These are phyloP conservation scores for Ganaspis brasiliensis DNA, from an alignment of 2,888 invertebrate genomes.

Conservation along the genomic window DNA sequence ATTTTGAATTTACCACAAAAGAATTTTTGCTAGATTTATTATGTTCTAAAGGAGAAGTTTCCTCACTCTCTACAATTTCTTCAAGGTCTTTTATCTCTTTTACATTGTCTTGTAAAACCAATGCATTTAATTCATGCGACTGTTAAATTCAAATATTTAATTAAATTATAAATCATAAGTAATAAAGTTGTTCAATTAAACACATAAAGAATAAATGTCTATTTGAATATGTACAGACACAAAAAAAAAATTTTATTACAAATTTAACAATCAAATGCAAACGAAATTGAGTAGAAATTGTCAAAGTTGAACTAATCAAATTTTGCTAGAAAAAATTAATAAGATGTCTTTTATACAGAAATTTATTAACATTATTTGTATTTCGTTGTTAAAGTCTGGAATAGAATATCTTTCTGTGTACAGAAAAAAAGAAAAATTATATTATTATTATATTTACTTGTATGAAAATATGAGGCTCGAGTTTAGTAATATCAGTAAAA, in stretches of 20 bases:
- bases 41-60: background rate
- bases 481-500: background rate
- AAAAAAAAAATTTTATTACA: too few relatives aligned
- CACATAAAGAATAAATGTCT: too few relatives aligned
- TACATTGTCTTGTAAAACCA: background rate
- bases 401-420: too few relatives aligned
- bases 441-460: background rate
- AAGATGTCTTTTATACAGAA: too few relatives aligned
- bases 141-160: background rate
- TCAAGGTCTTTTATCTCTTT: background rate
- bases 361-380: too few relatives aligned
- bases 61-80: slow-evolving; percentile 3
- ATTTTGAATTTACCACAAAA: background rate
- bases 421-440: too few relatives aligned
- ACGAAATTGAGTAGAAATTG: too few relatives aligned
- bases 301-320: too few relatives aligned
- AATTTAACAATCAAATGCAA: too few relatives aligned
- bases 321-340: too few relatives aligned
- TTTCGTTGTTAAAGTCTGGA: too few relatives aligned
- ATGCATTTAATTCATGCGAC: background rate
- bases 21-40: background rate
- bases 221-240: background rate
- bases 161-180: background rate
- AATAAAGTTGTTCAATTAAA: too few relatives aligned
- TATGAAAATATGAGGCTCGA: slow-evolving; percentile 6